Percentiles rank a stretch among this genome's conserved stretches.
Conservation (phyloP, 2,113 vertebrate species). For the Sturnus vulgaris region DNA sequence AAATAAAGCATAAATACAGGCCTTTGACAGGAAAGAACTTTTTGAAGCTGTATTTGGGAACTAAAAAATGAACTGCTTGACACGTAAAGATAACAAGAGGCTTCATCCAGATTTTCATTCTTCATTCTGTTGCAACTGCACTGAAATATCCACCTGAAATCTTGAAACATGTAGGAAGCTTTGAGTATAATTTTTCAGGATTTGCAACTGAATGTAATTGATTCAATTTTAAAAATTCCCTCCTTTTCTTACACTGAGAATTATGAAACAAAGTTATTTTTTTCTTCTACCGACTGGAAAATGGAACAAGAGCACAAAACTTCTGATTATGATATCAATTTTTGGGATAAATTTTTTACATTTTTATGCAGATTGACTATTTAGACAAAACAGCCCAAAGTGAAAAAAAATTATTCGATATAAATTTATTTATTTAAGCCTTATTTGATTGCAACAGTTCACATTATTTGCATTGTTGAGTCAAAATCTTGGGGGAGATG, state of each 20-base stretch:
- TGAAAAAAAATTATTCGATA: not conserved
- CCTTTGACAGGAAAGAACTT: constrained; percentile 22
- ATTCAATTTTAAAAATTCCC: not conserved
- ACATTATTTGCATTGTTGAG: not conserved
- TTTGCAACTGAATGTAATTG: not conserved
- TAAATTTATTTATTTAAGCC: not conserved
- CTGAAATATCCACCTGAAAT: not conserved
- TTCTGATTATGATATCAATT: not conserved
- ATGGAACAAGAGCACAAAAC: not conserved
- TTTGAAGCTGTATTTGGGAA: constrained; percentile 26
- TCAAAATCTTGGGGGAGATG: not conserved
- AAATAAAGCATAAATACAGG: constrained; percentile 32
- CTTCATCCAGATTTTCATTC: not conserved
- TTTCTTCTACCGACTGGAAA: not conserved
- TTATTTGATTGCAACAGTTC: not conserved
- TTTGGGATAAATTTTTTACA: not conserved
- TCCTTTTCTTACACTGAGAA: not conserved
- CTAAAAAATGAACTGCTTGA: constrained; percentile 45
- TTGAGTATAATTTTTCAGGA: not conserved
- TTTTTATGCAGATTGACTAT: not conserved
- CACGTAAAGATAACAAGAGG: not conserved
- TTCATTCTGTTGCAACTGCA: not conserved
- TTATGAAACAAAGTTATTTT: not conserved
- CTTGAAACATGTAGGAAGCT: not conserved
- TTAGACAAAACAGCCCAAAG: not conserved